phyloP scores from a whole-genome alignment of 2,113 vertebrate species.

The Hemichromis elongatus region DNA sequence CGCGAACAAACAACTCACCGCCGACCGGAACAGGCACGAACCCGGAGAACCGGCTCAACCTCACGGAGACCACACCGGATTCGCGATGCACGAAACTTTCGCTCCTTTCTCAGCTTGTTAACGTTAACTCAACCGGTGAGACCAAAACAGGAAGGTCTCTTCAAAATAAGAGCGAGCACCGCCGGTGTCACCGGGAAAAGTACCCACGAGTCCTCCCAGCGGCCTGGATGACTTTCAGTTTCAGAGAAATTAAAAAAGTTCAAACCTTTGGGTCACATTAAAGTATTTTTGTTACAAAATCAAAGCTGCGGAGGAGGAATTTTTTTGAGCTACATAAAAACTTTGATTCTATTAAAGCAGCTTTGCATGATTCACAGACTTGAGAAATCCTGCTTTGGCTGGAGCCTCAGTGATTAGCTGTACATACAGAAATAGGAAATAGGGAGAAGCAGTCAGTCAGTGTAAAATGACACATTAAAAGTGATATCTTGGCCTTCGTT shows the following conservation, averaged over 20 bases:
- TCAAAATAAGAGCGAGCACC: neutral
- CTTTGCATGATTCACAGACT: neutral
- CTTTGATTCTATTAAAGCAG: neutral
- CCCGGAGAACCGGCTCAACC: neutral
- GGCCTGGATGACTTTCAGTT: rapidly evolving
- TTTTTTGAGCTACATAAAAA: neutral
- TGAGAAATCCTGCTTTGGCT: neutral
- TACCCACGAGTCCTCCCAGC: neutral
- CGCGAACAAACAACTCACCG: neutral
- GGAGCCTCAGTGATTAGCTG: neutral
- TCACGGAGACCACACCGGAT: rapidly evolving
- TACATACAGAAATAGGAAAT: neutral
- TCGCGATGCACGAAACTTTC: rapidly evolving
- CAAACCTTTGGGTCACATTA: neutral
- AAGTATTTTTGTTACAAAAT: neutral
- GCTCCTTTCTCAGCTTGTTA: rapidly evolving
- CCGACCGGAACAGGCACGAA: neutral
- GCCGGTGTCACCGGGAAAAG: neutral
- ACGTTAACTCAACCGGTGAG: rapidly evolving
- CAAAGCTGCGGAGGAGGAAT: neutral
- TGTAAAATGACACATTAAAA: neutral
- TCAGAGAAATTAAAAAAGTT: rapidly evolving
- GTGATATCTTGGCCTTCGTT: neutral
- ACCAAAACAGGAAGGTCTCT: neutral
- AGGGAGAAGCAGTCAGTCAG: neutral